Conservation (phyloP, 2,113 vertebrate genomes). For the Lates calcarifer region DNA sequence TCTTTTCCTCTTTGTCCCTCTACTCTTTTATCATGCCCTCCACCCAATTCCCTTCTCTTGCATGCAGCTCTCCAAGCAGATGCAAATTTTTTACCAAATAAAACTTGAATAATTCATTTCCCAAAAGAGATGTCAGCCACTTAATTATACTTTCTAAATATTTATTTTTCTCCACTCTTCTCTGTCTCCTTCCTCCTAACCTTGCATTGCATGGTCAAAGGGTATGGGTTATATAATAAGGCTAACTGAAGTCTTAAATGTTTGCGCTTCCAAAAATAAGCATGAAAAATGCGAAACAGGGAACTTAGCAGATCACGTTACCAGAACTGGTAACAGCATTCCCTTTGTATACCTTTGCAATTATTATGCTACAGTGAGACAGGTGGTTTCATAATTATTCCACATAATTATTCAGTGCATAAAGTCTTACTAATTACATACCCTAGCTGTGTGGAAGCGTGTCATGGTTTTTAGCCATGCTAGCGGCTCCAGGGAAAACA, state of each 20-base stretch:
- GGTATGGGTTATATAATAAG: constrained; percentile 25
- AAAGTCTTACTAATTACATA: constrained; percentile 3
- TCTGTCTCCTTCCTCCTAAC: constrained; percentile 27
- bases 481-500: not conserved
- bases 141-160: constrained; percentile 84
- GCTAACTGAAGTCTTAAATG: constrained; percentile 21
- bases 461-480: not conserved
- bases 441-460: not conserved
- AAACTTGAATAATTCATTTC: constrained; percentile 82
- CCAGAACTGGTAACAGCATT: not conserved
- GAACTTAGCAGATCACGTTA: not conserved
- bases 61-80: constrained; percentile 53
- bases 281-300: not conserved
- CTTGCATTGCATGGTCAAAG: constrained; percentile 38
- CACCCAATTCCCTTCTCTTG: constrained; percentile 35
- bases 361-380: constrained; percentile 1
- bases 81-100: constrained; percentile 75
- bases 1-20: constrained; percentile 34
- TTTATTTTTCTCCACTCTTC: constrained; percentile 64
- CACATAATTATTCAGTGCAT: too few relatives aligned
- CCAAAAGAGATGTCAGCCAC: constrained; percentile 80
- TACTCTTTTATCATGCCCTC: constrained; percentile 34
- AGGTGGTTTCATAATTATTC: constrained; percentile 16
- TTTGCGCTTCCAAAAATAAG: not conserved
- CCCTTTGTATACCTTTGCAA: not conserved